Evolutionary conservation across 2,888 invertebrate species (phyloP).

Genomic region (Platypus cylindrus): DNA sequence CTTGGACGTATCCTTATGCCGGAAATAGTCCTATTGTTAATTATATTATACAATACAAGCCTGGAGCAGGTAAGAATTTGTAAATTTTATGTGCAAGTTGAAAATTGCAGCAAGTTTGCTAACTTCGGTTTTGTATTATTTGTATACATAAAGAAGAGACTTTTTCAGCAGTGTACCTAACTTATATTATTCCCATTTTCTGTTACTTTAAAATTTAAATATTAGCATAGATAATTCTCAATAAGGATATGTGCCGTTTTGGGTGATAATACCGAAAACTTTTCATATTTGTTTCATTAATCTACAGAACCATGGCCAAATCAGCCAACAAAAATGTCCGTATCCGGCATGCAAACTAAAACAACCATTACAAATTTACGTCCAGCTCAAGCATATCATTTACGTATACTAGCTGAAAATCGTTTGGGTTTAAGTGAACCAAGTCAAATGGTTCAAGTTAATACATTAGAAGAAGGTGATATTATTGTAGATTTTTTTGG

Average conservation of each 20-base stretch:
- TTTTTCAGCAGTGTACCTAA: no score
- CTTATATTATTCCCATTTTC: background rate
- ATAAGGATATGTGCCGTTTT: no score
- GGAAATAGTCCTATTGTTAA: constrained; percentile 81
- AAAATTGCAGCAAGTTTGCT: no score
- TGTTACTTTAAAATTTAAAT: constrained; percentile 1
- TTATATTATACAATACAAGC: constrained; percentile 82
- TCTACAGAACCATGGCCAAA: constrained; percentile 65
- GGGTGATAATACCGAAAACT: no score
- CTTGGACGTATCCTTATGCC: constrained; percentile 82
- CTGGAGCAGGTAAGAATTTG: constrained; percentile 56
- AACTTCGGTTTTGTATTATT: no score
- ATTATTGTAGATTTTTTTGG: background rate
- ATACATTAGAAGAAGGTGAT: constrained; percentile 67
- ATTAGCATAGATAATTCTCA: no score
- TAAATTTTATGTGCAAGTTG: no score
- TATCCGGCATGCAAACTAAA: constrained; percentile 70
- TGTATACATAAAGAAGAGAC: no score
- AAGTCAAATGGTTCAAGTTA: constrained; percentile 74
- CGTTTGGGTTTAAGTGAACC: constrained; percentile 78
- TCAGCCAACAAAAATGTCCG: constrained; percentile 67
- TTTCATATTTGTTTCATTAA: constrained; percentile 1
- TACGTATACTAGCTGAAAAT: constrained; percentile 82
- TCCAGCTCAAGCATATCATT: constrained; percentile 78
- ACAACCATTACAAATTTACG: constrained; percentile 69